phyloP scores from a whole-genome alignment of 2,113 vertebrate genomes.

The Platichthys flesus region DNA sequence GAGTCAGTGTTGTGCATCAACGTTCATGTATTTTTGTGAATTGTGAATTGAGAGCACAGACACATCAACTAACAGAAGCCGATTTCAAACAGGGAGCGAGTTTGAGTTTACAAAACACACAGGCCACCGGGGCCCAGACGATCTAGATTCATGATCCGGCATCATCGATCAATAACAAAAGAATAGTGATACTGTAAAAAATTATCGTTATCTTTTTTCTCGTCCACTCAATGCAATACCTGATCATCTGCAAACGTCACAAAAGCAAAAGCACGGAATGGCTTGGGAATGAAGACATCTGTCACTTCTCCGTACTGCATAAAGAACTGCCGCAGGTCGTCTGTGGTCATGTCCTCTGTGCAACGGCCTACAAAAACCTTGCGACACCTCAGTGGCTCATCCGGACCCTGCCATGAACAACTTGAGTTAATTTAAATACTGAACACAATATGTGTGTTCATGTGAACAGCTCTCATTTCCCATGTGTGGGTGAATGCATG shows the following conservation, averaged over 20 bases:
- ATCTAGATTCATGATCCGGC: no score
- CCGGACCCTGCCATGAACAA: constrained; percentile 88
- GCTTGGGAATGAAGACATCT: constrained; percentile 98
- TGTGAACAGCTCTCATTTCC: background rate
- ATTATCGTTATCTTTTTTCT: background rate
- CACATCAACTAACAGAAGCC: no score
- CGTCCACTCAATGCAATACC: constrained; percentile 75
- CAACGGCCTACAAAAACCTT: constrained; percentile 99
- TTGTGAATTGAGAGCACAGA: no score
- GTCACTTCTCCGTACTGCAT: constrained; percentile 98
- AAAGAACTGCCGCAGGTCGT: constrained; percentile 96
- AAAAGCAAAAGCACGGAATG: constrained; percentile 97
- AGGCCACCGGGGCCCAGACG: no score
- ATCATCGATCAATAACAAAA: no score
- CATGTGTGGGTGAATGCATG: constrained; percentile 23
- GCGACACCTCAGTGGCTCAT: constrained; percentile 94
- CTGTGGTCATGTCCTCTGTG: constrained; percentile 95
- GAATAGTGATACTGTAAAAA: no score
- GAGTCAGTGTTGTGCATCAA: no score
- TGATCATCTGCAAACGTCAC: constrained; percentile 99
- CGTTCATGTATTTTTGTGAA: no score
- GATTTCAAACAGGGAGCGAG: no score
- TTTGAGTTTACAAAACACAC: no score
- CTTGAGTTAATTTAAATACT: background rate
- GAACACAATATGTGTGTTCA: background rate